Base-by-base conservation (phyloP, 2,113 vertebrate species). In the Colaptes auratus region DNA sequence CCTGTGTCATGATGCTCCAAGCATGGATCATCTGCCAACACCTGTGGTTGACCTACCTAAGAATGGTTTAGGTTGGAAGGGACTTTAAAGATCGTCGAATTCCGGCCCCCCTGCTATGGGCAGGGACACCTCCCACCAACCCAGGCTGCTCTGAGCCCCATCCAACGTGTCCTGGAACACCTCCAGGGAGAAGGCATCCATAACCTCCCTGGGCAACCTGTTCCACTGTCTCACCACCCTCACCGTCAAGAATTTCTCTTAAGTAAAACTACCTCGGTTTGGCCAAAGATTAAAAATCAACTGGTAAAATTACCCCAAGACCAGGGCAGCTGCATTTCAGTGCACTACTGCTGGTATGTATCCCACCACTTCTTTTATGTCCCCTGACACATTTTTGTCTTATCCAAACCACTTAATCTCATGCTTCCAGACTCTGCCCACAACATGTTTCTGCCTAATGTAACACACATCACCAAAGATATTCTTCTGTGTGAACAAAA, bases 391-490 rank as follows among this genome's bases (percentile, higher is more conserved):
- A 12, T 70, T 71, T 72, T 55, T n/a, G 28, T 33, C 59, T 52
- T 24, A 24, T 59, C 50, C 59, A 21, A 72, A 76, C 10, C 58
- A 20, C n/a, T 79, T 35, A 31, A 7, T 27, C 11, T 66, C 30
- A 64, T 12, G 9, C 39, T 64, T 5, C 0, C 0, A 55, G 58
- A 75, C 31, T 86, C 53, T 70, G 53, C 36, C 44, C 10, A 27
- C 13, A 56, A 58, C 0, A 0, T 44, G 27, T n/a, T 75, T 94
- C 63, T 65, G 50, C 78, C 66, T 24, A 27, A 36, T 1, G 0
- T 31, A 78, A 46, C 0, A 0, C 55, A 76, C 10, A 14, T 17
- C 15, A 55, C 17, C 14, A 30, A 80, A 79, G 42, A 67, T 0
- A 3, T 13, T 3, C 33, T 58, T 92, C 58, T 72, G 18, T 58